Conservation (phyloP, 2,797 vertebrate species). For the Diglossa cyanea region DNA sequence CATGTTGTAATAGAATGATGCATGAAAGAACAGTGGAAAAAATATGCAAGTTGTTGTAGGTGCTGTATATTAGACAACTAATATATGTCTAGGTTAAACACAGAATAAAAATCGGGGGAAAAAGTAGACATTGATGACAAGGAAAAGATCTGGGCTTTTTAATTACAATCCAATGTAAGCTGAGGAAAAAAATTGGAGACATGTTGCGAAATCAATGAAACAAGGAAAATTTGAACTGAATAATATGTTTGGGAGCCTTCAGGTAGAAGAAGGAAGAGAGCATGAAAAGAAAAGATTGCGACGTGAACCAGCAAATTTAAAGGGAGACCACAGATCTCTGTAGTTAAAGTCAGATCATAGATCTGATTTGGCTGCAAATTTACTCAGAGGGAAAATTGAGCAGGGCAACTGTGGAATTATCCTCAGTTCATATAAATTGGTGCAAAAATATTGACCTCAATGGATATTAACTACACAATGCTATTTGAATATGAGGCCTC, state of each 20-base stretch:
- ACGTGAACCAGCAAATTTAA: neutral
- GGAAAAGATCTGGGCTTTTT: neutral
- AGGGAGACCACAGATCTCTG: neutral
- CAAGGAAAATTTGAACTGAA: neutral
- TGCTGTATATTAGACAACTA: neutral
- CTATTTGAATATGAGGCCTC: neutral
- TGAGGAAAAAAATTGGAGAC: neutral
- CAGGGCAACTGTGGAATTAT: neutral
- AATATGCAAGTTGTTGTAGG: neutral
- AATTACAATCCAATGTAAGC: neutral
- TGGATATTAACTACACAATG: neutral
- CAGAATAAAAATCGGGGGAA: rapidly evolving
- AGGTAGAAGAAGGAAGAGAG: neutral
- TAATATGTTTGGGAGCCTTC: neutral
- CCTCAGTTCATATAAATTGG: neutral
- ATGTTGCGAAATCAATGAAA: neutral
- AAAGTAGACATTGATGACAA: neutral
- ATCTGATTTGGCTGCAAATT: neutral
- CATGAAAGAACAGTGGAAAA: neutral
- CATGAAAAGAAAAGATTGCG: neutral
- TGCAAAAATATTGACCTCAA: neutral
- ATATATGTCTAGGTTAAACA: neutral
- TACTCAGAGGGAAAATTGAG: neutral
- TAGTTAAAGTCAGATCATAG: neutral
- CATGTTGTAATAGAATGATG: neutral